Evolutionary conservation across 1,140 invertebrate genomes (phyloP).

Genomic region (Penaeus indicus): DNA sequence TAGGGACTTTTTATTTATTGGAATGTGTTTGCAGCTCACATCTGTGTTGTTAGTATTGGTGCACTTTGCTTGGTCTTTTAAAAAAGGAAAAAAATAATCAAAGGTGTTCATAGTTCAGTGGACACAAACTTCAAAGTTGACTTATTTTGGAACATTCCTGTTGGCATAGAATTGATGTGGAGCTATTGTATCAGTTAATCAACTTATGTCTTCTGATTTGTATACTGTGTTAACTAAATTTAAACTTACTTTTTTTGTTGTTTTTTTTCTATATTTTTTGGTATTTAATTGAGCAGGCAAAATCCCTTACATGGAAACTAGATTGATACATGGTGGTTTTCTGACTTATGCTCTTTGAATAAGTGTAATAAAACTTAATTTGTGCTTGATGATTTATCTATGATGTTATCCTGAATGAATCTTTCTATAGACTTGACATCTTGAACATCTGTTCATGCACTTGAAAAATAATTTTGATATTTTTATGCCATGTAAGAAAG

Average conservation of each 20-base stretch:
- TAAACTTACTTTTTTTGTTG: slow-evolving; percentile 35
- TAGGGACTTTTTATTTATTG: slow-evolving; percentile 58
- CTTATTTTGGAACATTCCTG: slow-evolving; percentile 60
- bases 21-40: slow-evolving; percentile 63
- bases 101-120: slow-evolving; percentile 22
- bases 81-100: slow-evolving; percentile 38
- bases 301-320: slow-evolving; percentile 42
- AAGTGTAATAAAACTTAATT: slow-evolving; percentile 64
- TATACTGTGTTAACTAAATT: slow-evolving; percentile 40
- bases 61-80: slow-evolving; percentile 57
- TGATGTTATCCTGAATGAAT: slow-evolving; percentile 39
- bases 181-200: slow-evolving; percentile 52
- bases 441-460: no score
- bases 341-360: slow-evolving; percentile 63
- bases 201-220: slow-evolving; percentile 50
- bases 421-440: no score
- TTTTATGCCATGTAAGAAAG: no score
- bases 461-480: no score
- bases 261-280: no score
- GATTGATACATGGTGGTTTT: slow-evolving; percentile 43
- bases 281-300: slow-evolving; percentile 42
- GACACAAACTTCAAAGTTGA: slow-evolving; percentile 47
- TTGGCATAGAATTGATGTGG: slow-evolving; percentile 58
- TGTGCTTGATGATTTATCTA: slow-evolving; percentile 58
- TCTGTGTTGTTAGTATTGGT: slow-evolving; percentile 63